A percentile compares a stretch with the other conserved stretches of the same genome.
Conservation (phyloP, 64 coral and sea anemone species). For the Montipora capricornis region DNA sequence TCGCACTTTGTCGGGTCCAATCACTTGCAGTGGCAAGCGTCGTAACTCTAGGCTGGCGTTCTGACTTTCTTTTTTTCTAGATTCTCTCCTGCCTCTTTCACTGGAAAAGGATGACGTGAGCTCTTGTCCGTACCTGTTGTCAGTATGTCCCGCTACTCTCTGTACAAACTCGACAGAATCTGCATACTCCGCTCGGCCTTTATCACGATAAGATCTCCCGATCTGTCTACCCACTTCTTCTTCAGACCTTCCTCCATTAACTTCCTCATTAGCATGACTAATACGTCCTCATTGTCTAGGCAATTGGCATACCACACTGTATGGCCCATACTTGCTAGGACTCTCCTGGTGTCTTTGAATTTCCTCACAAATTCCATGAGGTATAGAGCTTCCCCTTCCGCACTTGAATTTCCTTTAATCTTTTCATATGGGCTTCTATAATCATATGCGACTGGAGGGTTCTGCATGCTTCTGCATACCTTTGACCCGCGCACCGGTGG, state of each 20-base stretch:
- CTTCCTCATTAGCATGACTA: conserved; percentile 73
- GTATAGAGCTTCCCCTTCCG: conserved; percentile 34
- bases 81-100: too few relatives aligned
- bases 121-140: conserved; percentile 86
- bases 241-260: neutral
- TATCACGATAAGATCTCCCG: conserved; percentile 73
- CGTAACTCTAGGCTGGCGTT: conserved; percentile 34
- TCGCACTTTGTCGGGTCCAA: neutral
- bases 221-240: conserved; percentile 78
- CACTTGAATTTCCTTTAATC: conserved; percentile 63
- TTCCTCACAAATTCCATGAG: conserved; percentile 85
- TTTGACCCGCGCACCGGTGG: too few relatives aligned
- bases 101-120: conserved; percentile 23
- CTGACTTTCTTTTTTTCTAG: conserved; percentile 5
- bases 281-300: conserved; percentile 79
- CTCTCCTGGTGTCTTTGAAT: conserved; percentile 63
- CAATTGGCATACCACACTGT: conserved; percentile 17
- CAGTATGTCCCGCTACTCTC: conserved; percentile 58
- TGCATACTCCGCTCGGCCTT: conserved; percentile 48
- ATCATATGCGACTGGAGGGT: conserved; percentile 43
- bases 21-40: conserved; percentile 58
- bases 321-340: conserved; percentile 53
- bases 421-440: conserved; percentile 72
- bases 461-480: neutral
- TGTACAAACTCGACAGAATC: conserved; percentile 68